Percentiles rank a stretch among this genome's conserved stretches.
Evolutionary conservation across 2,888 invertebrate genomes (phyloP).

Genomic region (Arge pagana): DNA sequence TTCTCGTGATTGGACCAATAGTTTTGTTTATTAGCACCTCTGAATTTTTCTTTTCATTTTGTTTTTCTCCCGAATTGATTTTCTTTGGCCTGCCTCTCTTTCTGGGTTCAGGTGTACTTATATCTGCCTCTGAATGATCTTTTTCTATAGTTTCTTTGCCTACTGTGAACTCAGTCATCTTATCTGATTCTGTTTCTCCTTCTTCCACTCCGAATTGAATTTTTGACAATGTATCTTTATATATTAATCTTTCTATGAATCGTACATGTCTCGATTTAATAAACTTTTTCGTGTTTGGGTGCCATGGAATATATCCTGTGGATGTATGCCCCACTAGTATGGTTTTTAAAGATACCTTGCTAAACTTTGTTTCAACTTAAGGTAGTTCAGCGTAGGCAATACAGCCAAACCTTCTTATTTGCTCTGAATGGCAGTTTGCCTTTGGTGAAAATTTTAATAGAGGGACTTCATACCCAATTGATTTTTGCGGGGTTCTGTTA

Average conservation of each 20-base stretch:
- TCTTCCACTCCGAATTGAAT: no score
- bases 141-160: constrained; percentile 15
- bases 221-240: constrained; percentile 28
- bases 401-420: constrained; percentile 29
- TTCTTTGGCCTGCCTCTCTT: constrained; percentile 30
- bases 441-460: constrained; percentile 26
- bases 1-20: constrained; percentile 5
- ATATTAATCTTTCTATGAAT: constrained; percentile 35
- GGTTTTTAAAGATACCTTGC: constrained; percentile 24
- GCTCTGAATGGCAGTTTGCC: constrained; percentile 21
- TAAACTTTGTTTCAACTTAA: constrained; percentile 26
- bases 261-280: constrained; percentile 32
- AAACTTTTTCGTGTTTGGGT: constrained; percentile 28
- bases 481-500: constrained; percentile 31
- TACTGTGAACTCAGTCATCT: constrained; percentile 6
- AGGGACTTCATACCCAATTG: constrained; percentile 26
- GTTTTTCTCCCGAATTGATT: constrained; percentile 6
- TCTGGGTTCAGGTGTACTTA: constrained; percentile 19
- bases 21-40: constrained; percentile 18
- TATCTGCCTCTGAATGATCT: constrained; percentile 16
- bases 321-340: constrained; percentile 28
- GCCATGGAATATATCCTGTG: constrained; percentile 31
- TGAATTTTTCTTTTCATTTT: background rate
- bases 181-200: constrained; percentile 1
- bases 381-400: constrained; percentile 29